Evolutionary conservation across 37 sponge, comb jelly and placozoan species (phyloP).

Genomic region (Aphrocallistes beatrix): DNA sequence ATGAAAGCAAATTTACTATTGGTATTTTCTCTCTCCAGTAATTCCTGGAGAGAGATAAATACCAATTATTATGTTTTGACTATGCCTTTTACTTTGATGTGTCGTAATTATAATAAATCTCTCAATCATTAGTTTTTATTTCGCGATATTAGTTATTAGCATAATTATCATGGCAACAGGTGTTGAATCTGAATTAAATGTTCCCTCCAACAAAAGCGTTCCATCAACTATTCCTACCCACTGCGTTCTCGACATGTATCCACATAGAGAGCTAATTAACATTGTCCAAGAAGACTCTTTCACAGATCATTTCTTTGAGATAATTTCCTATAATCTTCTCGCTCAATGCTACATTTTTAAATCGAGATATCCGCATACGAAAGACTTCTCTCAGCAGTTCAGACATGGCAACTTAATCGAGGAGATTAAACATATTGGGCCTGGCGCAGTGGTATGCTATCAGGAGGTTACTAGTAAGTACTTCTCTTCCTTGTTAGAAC

Average conservation of each 20-base stretch:
- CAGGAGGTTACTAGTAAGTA: background rate
- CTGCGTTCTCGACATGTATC: background rate
- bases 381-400: background rate
- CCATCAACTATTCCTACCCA: no score
- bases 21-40: no score
- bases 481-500: background rate
- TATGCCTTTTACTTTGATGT: no score
- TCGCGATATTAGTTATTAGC: no score
- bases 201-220: no score
- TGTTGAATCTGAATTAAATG: no score
- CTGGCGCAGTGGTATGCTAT: background rate
- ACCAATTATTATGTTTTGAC: no score
- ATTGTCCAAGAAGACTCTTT: background rate
- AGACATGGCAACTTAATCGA: background rate
- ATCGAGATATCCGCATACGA: conserved; percentile 4
- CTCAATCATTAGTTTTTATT: no score
- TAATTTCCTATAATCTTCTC: background rate
- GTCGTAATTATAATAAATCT: no score
- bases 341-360: background rate
- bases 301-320: background rate
- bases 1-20: no score
- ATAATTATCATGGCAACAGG: no score
- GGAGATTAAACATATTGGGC: background rate
- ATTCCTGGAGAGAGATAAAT: no score
- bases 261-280: background rate